phyloP scores from a whole-genome alignment of 92 coral and sea anemone species.

The Phymanthus crucifer region DNA sequence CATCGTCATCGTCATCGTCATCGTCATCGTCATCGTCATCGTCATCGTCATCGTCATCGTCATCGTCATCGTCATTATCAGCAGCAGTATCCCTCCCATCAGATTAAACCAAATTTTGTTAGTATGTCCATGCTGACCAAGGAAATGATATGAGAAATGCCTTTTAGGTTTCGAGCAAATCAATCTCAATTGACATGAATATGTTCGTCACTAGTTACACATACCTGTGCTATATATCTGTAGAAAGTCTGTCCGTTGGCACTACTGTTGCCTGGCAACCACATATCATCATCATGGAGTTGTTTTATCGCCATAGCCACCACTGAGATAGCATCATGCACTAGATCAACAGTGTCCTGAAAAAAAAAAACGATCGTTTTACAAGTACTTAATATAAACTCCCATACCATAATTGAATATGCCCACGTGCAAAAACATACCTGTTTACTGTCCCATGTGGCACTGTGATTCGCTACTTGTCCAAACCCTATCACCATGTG shows the following conservation, averaged over 20 bases:
- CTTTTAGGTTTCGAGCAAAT: too few species aligned
- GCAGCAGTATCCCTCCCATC: background rate
- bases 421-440: background rate
- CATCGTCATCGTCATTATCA: too few species aligned
- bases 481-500: constrained; percentile 8
- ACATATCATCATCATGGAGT: background rate
- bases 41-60: background rate
- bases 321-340: constrained; percentile 12
- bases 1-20: constrained; percentile 13
- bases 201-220: background rate
- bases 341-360: constrained; percentile 7
- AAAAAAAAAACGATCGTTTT: background rate
- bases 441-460: background rate
- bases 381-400: background rate
- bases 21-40: background rate
- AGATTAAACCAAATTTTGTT: background rate
- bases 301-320: constrained; percentile 22
- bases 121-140: background rate
- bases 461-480: background rate
- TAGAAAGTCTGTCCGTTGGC: constrained; percentile 17
- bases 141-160: too few species aligned
- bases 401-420: background rate
- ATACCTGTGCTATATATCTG: constrained; percentile 12
- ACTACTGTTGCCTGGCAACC: constrained; percentile 20
- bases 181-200: background rate